Conservation (phyloP, 37 sponge, comb jelly and placozoan species). For the Halisarca cf. caerulea region DNA sequence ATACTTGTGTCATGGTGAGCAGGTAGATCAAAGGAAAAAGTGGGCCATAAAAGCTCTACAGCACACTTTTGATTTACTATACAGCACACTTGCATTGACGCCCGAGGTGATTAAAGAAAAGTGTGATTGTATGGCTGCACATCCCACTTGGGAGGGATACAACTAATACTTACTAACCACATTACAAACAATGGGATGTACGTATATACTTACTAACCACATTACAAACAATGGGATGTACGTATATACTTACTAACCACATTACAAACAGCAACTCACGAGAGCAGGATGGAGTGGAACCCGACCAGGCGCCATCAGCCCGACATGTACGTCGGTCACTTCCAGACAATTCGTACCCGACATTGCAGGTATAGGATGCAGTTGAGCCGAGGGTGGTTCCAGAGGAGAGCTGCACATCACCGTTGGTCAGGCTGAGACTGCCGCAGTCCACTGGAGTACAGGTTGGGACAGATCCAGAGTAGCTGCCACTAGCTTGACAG, state of each 20-base stretch:
- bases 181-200: no score
- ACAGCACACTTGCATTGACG: no score
- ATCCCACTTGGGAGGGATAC: no score
- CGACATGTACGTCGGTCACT: constrained; percentile 28
- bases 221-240: neutral
- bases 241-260: neutral
- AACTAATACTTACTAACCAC: no score
- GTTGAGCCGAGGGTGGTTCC: constrained; percentile 42
- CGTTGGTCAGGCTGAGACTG: constrained; percentile 46
- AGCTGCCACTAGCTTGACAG: constrained; percentile 14
- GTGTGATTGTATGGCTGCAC: no score
- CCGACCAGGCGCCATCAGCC: constrained; percentile 52
- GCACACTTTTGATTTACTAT: no score
- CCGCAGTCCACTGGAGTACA: constrained; percentile 46
- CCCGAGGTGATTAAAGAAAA: no score
- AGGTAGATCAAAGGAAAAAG: no score
- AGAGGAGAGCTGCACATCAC: constrained; percentile 10
- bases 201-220: neutral
- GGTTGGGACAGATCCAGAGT: constrained; percentile 12
- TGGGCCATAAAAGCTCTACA: no score
- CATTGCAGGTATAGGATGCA: constrained; percentile 43
- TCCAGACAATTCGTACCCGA: constrained; percentile 38
- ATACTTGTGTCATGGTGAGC: no score
- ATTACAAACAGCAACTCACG: constrained; percentile 1
- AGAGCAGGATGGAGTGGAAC: constrained; percentile 35